Base-by-base conservation (phyloP, 2,888 invertebrate genomes). In the Cremastinae sp. region DNA sequence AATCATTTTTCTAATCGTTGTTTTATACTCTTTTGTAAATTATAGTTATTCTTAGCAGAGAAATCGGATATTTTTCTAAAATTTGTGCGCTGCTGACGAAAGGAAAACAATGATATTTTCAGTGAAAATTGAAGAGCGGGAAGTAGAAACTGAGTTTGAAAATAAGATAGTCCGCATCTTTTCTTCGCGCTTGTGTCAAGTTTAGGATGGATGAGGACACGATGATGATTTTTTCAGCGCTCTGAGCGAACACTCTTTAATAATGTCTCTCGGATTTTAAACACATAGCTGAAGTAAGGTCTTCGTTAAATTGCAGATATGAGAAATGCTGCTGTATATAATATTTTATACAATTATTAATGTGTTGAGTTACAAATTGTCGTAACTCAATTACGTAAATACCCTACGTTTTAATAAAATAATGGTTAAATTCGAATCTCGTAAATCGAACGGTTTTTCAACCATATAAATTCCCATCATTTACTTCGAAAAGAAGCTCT, bases 281-380 rank as follows among this genome's bases (percentile, higher is more conserved):
- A 49, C 9, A 36, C 3, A 38, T 45, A 28, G 41, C 43, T 16
- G 22, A 0, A 12, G 47, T 12, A 53, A 59, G n/a, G 53, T 53
- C 3, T 34, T 62, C 28, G 58, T 49, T 18, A n/a, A 43, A 64
- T 58, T 7, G 12, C 16, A 16, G 36, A 66, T 58, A 66, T 49
- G 54, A 34, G 65, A 54, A 41, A 41, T n/a, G 8, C 16, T n/a
- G 8, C 16, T 75, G 75, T 75, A 71, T 71, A 75, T 71, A 75
- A 72, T 72, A 75, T 75, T 75, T 75, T 75, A 75, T 75, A 75
- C 75, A 65, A 75, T 71, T 54, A 65, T 61, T 66, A 41, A 71
- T 59, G 2, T 28, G 2, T 64, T 59, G 58, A 70, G 69, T 71
- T 70, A 65, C 64, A 18, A 53, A 75, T 58, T 14, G 58, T 56